These are phyloP conservation scores for Pectinophora gossypiella DNA, from an alignment of 1,140 invertebrate species.

Conservation along the genomic window DNA sequence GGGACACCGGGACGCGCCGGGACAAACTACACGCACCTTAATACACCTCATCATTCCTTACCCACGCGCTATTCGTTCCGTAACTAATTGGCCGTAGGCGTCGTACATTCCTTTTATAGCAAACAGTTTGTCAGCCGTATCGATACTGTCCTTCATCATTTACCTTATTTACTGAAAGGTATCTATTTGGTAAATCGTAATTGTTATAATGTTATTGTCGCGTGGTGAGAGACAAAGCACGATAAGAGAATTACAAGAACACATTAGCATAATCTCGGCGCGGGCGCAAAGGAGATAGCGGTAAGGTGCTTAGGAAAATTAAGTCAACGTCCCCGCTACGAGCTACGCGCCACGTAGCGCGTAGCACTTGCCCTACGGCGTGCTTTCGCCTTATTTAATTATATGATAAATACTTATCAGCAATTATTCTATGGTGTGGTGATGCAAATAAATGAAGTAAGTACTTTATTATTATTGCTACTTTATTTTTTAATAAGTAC, in stretches of 20 bases:
- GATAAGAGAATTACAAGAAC: slow-evolving; percentile 66
- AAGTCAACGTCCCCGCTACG: slow-evolving; percentile 42
- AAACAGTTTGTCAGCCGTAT: slow-evolving; percentile 23
- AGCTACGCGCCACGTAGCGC: slow-evolving; percentile 15
- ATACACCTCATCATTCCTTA: slow-evolving; percentile 56
- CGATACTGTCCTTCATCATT: too few species aligned
- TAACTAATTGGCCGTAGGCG: slow-evolving; percentile 61
- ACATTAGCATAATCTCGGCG: slow-evolving; percentile 65
- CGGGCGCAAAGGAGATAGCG: slow-evolving; percentile 62
- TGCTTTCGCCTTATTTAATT: too few species aligned
- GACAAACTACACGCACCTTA: slow-evolving; percentile 36
- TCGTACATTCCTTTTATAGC: slow-evolving; percentile 23
- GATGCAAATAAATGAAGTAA: too few species aligned
- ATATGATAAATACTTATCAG: too few species aligned
- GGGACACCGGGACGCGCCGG: slow-evolving; percentile 21
- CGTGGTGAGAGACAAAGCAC: slow-evolving; percentile 45
- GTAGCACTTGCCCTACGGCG: neutral
- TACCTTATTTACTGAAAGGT: too few species aligned
- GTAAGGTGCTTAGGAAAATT: slow-evolving; percentile 72
- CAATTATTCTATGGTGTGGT: too few species aligned
- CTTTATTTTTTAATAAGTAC: too few species aligned
- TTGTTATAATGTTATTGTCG: slow-evolving; percentile 17
- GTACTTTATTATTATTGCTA: too few species aligned
- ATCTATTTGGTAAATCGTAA: neutral
- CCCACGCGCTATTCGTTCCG: slow-evolving; percentile 40